Evolutionary conservation across 1,140 invertebrate species (phyloP), one percentile per base, ranked within the genome.

Genomic region (Ceratina calcarata): DNA sequence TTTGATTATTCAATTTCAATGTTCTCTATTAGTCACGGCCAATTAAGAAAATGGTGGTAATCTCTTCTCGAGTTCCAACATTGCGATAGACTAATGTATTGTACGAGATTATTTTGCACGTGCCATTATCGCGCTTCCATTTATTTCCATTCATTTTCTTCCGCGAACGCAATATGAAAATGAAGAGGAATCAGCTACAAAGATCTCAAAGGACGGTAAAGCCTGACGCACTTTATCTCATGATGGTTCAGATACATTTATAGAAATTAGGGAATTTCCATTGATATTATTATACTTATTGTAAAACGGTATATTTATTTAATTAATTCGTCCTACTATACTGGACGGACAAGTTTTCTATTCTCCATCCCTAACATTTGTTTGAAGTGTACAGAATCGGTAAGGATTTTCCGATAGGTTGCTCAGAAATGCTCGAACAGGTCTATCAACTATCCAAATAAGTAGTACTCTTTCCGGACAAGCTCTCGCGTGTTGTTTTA

Each of bases 371-470:
- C 6, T 12, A 18, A 16, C 12, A 4, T 55, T 24, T 51, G 45
- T 16, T 16, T 57, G 0, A 13, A 57, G 27, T 24, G 51, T 55
- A 45, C 27, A 45, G 20, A n/a, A 51, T 8, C 2, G 7, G 16
- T 16, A 37, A 70, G 68, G 7, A 22, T 70, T 4, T 3, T 45
- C 37, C 37, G 37, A 45, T 45, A 45, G 37, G 68, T 57, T 76
- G 67, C 68, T 73, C 73, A 75, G 65, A 77, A 80, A 85, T 74
- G 53, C 73, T 74, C 61, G 77, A 86, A 85, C 80, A 77, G 77
- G 73, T 80, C 69, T 86, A 86, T 85, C 83, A 79, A 84, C 69
- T 85, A 86, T 85, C 77, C 80, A 86, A 85, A 85, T 86, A 86
- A 85, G 83, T 83, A 85, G 22, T 68, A 80, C 75, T 77, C 69